phyloP scores from a whole-genome alignment of 2,888 invertebrate genomes.

The Pilophorus perplexus region DNA sequence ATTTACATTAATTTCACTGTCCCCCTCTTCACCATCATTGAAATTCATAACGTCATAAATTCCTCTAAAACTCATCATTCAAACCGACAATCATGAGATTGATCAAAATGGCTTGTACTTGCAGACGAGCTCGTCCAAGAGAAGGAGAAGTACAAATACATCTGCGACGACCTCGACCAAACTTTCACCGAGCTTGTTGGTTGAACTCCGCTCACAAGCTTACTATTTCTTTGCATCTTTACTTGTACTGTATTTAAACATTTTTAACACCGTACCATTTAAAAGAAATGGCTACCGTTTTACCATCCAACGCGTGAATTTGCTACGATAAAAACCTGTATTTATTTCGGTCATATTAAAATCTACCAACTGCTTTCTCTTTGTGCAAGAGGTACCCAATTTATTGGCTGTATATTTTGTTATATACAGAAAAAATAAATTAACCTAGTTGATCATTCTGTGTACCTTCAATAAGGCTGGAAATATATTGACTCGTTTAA shows the following conservation, averaged over 20 bases:
- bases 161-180: conserved; percentile 73
- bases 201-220: conserved; percentile 49
- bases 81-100: no score
- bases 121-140: conserved; percentile 62
- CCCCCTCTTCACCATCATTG: no score
- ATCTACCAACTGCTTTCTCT: conserved; percentile 21
- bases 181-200: conserved; percentile 73
- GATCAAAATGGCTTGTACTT: no score
- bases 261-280: conserved; percentile 11
- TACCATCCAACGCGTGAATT: conserved; percentile 23
- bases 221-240: conserved; percentile 6
- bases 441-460: not conserved
- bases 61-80: no score
- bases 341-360: no score
- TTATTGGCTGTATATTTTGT: conserved; percentile 21
- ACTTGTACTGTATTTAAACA: conserved; percentile 13
- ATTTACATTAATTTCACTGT: no score
- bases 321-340: conserved; percentile 27
- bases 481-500: conserved; percentile 36
- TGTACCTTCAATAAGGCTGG: conserved; percentile 12
- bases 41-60: no score
- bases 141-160: conserved; percentile 75
- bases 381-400: not conserved
- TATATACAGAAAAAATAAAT: conserved; percentile 14
- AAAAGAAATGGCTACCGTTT: conserved; percentile 5